These are phyloP conservation scores for Chunga burmeisteri DNA, from an alignment of 2,113 vertebrate genomes.

Conservation along the genomic window DNA sequence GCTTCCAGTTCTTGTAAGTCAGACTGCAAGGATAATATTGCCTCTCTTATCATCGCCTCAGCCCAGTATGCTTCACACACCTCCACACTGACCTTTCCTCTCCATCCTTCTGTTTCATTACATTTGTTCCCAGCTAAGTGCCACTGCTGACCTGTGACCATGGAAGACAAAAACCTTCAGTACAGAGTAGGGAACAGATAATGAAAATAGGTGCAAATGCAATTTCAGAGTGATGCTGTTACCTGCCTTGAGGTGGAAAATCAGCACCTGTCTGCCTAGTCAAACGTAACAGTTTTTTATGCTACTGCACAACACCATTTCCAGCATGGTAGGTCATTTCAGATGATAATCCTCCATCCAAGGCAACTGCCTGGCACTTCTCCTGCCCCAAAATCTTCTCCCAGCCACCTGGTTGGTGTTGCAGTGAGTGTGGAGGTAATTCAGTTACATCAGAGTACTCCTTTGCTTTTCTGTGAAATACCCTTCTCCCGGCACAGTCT, in stretches of 20 bases:
- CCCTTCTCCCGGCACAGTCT: background rate
- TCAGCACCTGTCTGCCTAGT: background rate
- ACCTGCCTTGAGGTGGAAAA: background rate
- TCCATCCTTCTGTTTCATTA: background rate
- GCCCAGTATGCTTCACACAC: background rate
- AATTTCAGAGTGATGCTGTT: background rate
- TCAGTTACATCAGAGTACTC: background rate
- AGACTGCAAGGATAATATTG: too few species aligned
- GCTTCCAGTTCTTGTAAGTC: background rate
- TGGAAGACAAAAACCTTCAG: background rate
- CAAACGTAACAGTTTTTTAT: background rate
- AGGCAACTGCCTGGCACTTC: background rate
- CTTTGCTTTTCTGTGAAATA: background rate
- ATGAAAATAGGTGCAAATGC: background rate
- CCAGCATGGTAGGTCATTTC: background rate
- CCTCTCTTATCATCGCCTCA: background rate
- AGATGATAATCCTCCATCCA: background rate
- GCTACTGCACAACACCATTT: background rate
- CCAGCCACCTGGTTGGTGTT: background rate
- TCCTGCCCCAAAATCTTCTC: background rate
- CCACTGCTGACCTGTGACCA: background rate
- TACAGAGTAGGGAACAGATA: background rate
- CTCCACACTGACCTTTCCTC: background rate
- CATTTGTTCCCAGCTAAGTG: background rate
- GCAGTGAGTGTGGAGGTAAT: background rate